phyloP scores from a whole-genome alignment of 2,797 vertebrate genomes.

The Microctenopoma steveboyesi region DNA sequence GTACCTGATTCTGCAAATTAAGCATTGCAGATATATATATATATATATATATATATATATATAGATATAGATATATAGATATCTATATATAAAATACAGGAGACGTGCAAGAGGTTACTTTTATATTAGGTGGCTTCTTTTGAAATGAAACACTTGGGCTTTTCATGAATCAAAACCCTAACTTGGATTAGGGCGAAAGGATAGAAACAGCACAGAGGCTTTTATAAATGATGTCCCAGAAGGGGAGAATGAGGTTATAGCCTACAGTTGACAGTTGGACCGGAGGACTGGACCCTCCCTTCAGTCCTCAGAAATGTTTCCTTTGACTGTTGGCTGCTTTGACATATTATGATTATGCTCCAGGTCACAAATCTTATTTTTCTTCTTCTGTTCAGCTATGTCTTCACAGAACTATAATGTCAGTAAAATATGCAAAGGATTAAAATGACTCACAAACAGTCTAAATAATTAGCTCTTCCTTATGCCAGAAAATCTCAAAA shows the following conservation, averaged over 20 bases:
- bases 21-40: too few species aligned
- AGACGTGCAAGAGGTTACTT: slow-evolving; percentile 6
- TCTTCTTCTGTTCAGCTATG: slow-evolving; percentile 1
- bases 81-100: not conserved
- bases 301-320: slow-evolving; percentile 30
- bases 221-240: slow-evolving; percentile 49
- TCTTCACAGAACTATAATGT: slow-evolving; percentile 23
- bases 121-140: slow-evolving; percentile 30
- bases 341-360: slow-evolving; percentile 14
- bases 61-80: too few species aligned
- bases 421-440: slow-evolving; percentile 33
- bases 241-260: slow-evolving; percentile 36
- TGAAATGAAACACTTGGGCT: slow-evolving; percentile 42
- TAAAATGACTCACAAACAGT: slow-evolving; percentile 11
- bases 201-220: slow-evolving; percentile 41
- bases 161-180: slow-evolving; percentile 47
- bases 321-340: slow-evolving; percentile 19
- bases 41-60: too few species aligned
- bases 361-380: slow-evolving; percentile 29
- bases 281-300: slow-evolving; percentile 45
- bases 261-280: slow-evolving; percentile 27
- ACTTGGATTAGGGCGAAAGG: slow-evolving; percentile 31
- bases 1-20: too few species aligned
- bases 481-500: slow-evolving; percentile 34
- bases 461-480: slow-evolving; percentile 4